Evolutionary conservation across 2,888 invertebrate genomes (phyloP), one percentile per base, ranked within the genome.

Genomic region (Hypercompe scribonia): DNA sequence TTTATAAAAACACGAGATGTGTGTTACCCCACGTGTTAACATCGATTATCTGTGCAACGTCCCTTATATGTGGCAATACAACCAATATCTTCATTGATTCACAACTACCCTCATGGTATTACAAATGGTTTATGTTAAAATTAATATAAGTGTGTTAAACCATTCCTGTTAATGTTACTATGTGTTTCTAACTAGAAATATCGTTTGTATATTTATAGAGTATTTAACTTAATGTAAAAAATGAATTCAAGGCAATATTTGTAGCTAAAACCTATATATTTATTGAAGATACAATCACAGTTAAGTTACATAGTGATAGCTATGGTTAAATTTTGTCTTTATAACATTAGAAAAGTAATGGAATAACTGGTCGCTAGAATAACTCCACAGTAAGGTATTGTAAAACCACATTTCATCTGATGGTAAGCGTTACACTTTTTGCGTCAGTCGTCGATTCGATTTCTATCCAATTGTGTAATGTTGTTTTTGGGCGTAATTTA

Each of bases 181-280:
- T 39, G 28, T 71, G 42, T 36, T 71, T 70, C n/a, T 74, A 71
- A 31, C 34, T 81, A 73, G 67, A 65, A 65, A 28, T 74, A 72
- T 80, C 24, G 75, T 82, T 79, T 83, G 83, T 84, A 79, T 81
- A 81, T 80, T 78, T 66, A 61, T 70, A 39, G 15, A 61, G 11
- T 72, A 39, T 74, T 72, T 76, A 71, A 34, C 31, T 46, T 66
- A 66, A 66, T 42, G 18, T 66, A 15, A 42, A n/a, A 28, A 21
- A 21, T 66, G 21, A 46, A 31, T 46, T 31, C 42, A 24, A 24
- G 13, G 31, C 46, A 66, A 31, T 66, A 66, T 33, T 33, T 46
- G 21, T 66, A 61, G 15, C 31, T 61, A 8, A 61, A 61, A 31
- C 15, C 31, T 0, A 61, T 18, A 18, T 58, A 28, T 28, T 58